Conservation (phyloP, 2,888 invertebrate genomes). For the Xiphydria camelus region DNA sequence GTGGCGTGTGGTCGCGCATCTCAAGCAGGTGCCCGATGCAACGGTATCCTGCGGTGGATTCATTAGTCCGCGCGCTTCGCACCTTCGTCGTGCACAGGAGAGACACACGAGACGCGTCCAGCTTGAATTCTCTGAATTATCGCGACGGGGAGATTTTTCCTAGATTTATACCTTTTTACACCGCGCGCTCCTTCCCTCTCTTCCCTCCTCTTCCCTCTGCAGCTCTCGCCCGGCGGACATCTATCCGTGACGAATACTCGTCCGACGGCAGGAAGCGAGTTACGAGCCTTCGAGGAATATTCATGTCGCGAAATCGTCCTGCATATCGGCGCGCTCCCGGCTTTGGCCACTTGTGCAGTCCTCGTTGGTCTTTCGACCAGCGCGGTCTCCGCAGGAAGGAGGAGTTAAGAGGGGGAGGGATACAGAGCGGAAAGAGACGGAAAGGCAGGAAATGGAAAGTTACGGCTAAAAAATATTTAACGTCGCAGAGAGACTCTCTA, state of each 20-base stretch:
- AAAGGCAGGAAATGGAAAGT: too few relatives aligned
- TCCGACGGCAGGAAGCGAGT: conserved; percentile 41
- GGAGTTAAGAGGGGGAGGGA: too few relatives aligned
- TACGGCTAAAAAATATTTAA: too few relatives aligned
- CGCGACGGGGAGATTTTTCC: not conserved
- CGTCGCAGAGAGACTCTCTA: too few relatives aligned
- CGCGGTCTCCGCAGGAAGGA: too few relatives aligned
- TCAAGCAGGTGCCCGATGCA: conserved; percentile 34
- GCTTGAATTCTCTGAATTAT: conserved; percentile 14
- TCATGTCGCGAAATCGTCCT: conserved; percentile 41
- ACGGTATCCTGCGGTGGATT: conserved; percentile 26
- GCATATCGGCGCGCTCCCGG: not conserved
- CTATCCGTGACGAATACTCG: not conserved
- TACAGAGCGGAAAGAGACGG: too few relatives aligned
- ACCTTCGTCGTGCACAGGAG: conserved; percentile 26
- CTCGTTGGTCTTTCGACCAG: too few relatives aligned
- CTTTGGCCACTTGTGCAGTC: too few relatives aligned
- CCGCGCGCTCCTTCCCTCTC: conserved; percentile 13
- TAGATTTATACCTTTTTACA: conserved; percentile 4
- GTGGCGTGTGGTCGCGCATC: conserved; percentile 36
- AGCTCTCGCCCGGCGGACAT: not conserved
- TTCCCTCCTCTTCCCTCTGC: conserved; percentile 15
- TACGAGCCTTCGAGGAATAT: conserved; percentile 38
- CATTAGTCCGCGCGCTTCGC: conserved; percentile 40
- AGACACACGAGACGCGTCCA: conserved; percentile 8